Conservation (phyloP, 2,113 vertebrate genomes). For the Mobula birostris region DNA sequence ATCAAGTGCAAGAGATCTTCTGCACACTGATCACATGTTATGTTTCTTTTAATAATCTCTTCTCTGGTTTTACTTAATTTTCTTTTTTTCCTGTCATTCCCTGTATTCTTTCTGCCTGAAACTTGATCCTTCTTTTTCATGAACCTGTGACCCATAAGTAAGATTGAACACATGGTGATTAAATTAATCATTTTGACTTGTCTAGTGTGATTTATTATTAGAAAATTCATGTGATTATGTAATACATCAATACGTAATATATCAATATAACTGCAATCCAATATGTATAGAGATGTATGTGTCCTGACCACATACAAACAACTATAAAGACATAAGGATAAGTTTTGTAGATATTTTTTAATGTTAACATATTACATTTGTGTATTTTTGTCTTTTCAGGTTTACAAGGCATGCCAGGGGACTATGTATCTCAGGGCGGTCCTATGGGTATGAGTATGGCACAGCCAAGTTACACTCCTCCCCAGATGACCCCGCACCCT, state of each 20-base stretch:
- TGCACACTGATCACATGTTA: not conserved
- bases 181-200: slow-evolving; percentile 32
- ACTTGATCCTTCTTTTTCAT: slow-evolving; percentile 30
- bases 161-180: slow-evolving; percentile 23
- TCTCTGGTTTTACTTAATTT: slow-evolving; percentile 19
- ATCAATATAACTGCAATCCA: slow-evolving; percentile 25
- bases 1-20: not conserved
- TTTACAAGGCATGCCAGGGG: slow-evolving; percentile 94
- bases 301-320: not conserved
- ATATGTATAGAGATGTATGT: not conserved
- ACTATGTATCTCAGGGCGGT: slow-evolving; percentile 95
- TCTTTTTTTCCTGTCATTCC: not conserved
- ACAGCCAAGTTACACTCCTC: slow-evolving; percentile 80
- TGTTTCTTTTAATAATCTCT: slow-evolving; percentile 22
- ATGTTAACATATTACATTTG: slow-evolving; percentile 52
- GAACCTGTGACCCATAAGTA: slow-evolving; percentile 29
- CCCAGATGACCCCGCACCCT: slow-evolving; percentile 84
- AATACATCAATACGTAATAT: not conserved
- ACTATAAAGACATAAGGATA: not conserved
- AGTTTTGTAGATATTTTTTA: not conserved
- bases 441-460: slow-evolving; percentile 98
- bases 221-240: slow-evolving; percentile 18
- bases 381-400: slow-evolving; percentile 62
- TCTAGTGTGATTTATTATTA: slow-evolving; percentile 7
- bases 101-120: slow-evolving; percentile 18